Evolutionary conservation across 2,113 vertebrate genomes (phyloP).

Genomic region (Prinia subflava): DNA sequence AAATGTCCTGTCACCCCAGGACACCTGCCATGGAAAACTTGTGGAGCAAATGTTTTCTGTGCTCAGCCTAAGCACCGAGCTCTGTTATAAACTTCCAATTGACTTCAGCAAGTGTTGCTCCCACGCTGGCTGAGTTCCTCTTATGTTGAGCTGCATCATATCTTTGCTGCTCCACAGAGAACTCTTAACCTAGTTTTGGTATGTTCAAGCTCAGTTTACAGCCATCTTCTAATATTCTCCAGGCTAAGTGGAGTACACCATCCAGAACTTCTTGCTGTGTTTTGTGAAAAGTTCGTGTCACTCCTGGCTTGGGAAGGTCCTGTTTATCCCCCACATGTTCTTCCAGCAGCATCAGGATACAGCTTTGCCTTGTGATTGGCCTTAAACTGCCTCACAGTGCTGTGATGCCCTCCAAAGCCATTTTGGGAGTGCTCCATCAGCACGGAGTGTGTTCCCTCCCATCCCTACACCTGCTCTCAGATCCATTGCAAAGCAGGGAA

Average conservation of each 20-base stretch:
- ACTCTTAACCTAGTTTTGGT: neutral
- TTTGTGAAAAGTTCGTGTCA: neutral
- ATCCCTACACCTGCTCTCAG: neutral
- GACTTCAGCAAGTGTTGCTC: neutral
- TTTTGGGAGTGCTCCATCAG: neutral
- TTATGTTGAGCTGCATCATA: neutral
- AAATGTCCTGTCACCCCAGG: no score
- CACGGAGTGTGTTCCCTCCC: neutral
- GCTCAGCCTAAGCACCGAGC: neutral
- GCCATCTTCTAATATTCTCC: neutral
- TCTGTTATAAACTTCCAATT: neutral
- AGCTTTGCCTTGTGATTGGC: neutral
- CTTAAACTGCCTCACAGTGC: neutral
- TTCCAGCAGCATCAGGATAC: neutral
- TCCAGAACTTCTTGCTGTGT: neutral
- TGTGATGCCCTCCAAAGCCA: neutral
- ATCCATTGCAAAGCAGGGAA: neutral
- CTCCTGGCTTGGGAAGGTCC: neutral
- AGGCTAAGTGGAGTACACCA: neutral
- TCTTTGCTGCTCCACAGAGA: neutral
- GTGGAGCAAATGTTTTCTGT: neutral
- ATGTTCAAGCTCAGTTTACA: neutral
- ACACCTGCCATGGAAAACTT: neutral
- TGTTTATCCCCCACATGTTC: accelerated
- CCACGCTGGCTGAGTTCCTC: neutral